These are phyloP conservation scores for Idris sp. DNA, from an alignment of 1,140 invertebrate species.

Conservation along the genomic window DNA sequence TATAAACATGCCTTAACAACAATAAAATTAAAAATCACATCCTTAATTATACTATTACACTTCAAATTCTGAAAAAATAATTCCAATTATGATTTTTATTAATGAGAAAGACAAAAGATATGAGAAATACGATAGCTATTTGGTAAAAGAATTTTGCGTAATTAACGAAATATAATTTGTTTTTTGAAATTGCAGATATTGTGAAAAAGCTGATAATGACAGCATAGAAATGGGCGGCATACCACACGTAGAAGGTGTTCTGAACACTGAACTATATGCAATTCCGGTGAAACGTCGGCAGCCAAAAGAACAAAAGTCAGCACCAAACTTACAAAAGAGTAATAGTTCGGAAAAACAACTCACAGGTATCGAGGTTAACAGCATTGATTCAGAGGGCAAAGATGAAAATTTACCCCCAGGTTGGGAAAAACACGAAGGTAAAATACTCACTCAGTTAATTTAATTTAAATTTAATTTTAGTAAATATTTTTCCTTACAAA, in stretches of 20 bases:
- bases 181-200: conserved; percentile 74
- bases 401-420: conserved; percentile 85
- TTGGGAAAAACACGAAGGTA: conserved; percentile 96
- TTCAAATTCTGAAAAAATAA: no score
- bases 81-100: no score
- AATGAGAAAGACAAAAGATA: no score
- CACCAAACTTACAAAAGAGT: conserved; percentile 69
- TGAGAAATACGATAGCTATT: no score
- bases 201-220: conserved; percentile 81
- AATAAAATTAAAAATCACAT: no score
- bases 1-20: no score
- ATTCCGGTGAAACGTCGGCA: conserved; percentile 84
- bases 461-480: no score
- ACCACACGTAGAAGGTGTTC: conserved; percentile 83
- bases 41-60: no score
- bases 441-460: not conserved
- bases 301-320: conserved; percentile 75
- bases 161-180: not conserved
- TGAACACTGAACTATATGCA: conserved; percentile 87
- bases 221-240: conserved; percentile 79
- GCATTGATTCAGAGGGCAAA: conserved; percentile 76
- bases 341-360: conserved; percentile 73
- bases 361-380: conserved; percentile 75
- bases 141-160: not conserved
- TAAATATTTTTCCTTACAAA: no score